These are phyloP conservation scores for Phania funesta DNA, from an alignment of 2,888 invertebrate species.

Conservation along the genomic window DNA sequence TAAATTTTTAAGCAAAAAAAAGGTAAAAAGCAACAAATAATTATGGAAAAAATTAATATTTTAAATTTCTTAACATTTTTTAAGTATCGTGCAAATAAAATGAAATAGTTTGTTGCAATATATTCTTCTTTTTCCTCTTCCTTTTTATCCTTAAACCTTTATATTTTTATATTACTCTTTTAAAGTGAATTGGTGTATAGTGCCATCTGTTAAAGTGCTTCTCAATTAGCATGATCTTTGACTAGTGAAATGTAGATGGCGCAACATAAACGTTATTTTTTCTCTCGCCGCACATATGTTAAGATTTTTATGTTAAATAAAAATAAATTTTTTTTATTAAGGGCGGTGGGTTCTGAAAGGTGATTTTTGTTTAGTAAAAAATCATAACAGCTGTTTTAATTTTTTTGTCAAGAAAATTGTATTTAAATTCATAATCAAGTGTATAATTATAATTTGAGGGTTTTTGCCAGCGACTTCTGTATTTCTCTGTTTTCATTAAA, in stretches of 20 bases:
- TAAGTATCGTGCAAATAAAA: background rate
- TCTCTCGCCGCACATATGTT: background rate
- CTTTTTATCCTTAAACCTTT: background rate
- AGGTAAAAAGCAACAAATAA: background rate
- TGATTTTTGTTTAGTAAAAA: background rate
- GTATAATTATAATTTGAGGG: too few species aligned
- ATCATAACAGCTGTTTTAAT: conserved; percentile 50
- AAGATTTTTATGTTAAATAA: conserved; percentile 7
- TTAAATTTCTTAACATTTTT: background rate
- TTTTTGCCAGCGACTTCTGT: too few species aligned
- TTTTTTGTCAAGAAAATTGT: too few species aligned
- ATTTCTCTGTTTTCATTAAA: too few species aligned
- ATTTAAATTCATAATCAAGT: too few species aligned
- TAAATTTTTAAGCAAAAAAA: background rate
- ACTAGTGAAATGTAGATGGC: conserved; percentile 18
- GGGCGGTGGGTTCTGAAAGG: background rate
- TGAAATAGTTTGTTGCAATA: too few species aligned
- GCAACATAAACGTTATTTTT: background rate
- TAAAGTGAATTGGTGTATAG: background rate
- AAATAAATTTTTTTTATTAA: background rate
- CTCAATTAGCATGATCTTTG: background rate
- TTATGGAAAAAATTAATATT: background rate
- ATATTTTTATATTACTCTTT: background rate
- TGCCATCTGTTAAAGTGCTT: conserved; percentile 20
- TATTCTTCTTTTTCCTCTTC: too few species aligned